These are phyloP conservation scores for Rhagonycha lutea DNA, from an alignment of 2,888 invertebrate species.

Conservation along the genomic window DNA sequence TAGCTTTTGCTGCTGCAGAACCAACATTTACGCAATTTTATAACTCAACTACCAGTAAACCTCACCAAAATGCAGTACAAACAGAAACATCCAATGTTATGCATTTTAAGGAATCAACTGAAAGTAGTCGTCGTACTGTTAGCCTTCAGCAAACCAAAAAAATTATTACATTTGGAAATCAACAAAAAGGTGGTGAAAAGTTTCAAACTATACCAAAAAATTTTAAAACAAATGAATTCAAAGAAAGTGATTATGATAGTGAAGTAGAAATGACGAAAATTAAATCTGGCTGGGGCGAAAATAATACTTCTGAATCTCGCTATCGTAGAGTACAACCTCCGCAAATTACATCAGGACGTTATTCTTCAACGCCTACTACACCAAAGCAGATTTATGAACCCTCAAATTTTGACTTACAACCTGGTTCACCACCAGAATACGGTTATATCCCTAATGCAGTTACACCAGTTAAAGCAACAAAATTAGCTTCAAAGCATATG, in stretches of 20 bases:
- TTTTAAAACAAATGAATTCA: slow-evolving; percentile 67
- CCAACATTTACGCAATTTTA: slow-evolving; percentile 60
- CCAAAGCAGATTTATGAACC: slow-evolving; percentile 14
- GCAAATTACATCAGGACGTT: slow-evolving; percentile 26
- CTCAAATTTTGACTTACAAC: slow-evolving; percentile 54
- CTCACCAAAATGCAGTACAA: slow-evolving; percentile 65
- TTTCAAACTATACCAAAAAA: slow-evolving; percentile 58
- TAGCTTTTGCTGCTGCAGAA: slow-evolving; percentile 61
- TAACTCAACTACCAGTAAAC: slow-evolving; percentile 61
- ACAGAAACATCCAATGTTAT: slow-evolving; percentile 72
- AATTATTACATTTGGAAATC: slow-evolving; percentile 68
- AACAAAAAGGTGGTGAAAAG: slow-evolving; percentile 46
- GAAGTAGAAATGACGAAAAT: slow-evolving; percentile 66
- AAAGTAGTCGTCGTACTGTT: slow-evolving; percentile 66
- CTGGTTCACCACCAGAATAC: slow-evolving; percentile 65
- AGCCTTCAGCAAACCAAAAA: slow-evolving; percentile 72
- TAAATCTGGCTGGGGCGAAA: slow-evolving; percentile 66
- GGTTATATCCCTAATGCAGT: slow-evolving; percentile 58
- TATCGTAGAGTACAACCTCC: slow-evolving; percentile 68
- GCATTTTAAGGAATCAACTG: slow-evolving; percentile 71
- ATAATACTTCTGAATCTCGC: slow-evolving; percentile 61
- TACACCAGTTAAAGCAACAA: slow-evolving; percentile 53
- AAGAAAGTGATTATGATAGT: slow-evolving; percentile 73
- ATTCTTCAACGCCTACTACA: background rate
- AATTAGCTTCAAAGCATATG: slow-evolving; percentile 66